Percentiles rank a stretch among this genome's conserved stretches.
phyloP scores from a whole-genome alignment of 2,113 vertebrate species.

The Pedionomus torquatus region DNA sequence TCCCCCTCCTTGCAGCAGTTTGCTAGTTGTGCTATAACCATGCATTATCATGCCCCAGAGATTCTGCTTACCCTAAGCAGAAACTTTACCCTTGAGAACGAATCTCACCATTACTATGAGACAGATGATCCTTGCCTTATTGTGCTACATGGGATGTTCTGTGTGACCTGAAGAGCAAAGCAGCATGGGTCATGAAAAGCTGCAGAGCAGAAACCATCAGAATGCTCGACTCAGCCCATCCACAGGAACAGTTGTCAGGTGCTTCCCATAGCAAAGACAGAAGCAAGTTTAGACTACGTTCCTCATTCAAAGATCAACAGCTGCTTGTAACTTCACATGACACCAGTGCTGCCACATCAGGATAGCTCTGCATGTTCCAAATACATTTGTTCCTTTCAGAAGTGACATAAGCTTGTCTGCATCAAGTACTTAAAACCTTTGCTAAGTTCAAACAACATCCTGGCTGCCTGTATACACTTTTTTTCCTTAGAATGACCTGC shows the following conservation, averaged over 20 bases:
- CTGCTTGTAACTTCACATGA: background rate
- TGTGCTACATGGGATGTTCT: background rate
- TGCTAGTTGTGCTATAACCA: background rate
- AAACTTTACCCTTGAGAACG: background rate
- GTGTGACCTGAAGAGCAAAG: background rate
- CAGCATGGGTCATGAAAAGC: background rate
- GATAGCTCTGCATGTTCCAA: background rate
- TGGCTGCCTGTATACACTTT: background rate
- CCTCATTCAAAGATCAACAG: background rate
- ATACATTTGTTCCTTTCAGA: background rate
- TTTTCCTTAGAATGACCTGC: background rate
- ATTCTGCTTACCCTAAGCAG: background rate
- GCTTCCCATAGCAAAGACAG: background rate
- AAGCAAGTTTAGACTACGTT: background rate
- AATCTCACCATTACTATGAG: background rate
- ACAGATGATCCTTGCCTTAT: no score
- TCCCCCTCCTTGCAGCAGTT: background rate
- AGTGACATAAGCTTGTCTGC: background rate
- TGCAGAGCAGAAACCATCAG: background rate
- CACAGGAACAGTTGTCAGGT: background rate
- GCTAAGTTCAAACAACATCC: background rate
- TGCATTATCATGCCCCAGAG: background rate
- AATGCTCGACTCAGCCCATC: background rate
- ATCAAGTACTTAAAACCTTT: background rate
- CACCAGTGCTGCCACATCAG: background rate